phyloP scores from a whole-genome alignment of 2,888 invertebrate species.

The Xestia ashworthii region DNA sequence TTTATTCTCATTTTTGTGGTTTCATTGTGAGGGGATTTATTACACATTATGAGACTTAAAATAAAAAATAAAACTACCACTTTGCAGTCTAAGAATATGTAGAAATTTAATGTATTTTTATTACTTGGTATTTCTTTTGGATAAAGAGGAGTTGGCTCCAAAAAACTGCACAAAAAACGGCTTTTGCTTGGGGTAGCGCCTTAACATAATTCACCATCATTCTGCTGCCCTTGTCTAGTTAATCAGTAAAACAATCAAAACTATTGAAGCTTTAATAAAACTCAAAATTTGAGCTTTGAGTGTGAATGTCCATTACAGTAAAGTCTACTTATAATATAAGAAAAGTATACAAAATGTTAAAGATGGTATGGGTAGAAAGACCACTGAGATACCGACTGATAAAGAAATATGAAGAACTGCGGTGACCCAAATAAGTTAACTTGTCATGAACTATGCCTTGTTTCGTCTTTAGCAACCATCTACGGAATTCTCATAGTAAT shows the following conservation, averaged over 20 bases:
- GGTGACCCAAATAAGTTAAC: background rate
- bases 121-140: no score
- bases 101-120: no score
- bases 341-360: background rate
- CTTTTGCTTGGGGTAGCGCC: no score
- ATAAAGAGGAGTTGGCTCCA: no score
- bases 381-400: background rate
- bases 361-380: background rate
- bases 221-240: background rate
- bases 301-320: background rate
- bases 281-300: background rate
- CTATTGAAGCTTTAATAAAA: background rate
- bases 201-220: background rate
- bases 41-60: no score
- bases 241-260: background rate
- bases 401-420: background rate
- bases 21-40: no score
- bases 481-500: constrained; percentile 39
- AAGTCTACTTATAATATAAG: no score
- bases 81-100: no score
- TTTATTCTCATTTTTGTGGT: no score
- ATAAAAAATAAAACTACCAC: no score
- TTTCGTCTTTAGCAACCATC: background rate
- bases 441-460: background rate
- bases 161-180: no score